Base-by-base conservation (phyloP, 2,113 vertebrate genomes). In the Callionymus lyra region DNA sequence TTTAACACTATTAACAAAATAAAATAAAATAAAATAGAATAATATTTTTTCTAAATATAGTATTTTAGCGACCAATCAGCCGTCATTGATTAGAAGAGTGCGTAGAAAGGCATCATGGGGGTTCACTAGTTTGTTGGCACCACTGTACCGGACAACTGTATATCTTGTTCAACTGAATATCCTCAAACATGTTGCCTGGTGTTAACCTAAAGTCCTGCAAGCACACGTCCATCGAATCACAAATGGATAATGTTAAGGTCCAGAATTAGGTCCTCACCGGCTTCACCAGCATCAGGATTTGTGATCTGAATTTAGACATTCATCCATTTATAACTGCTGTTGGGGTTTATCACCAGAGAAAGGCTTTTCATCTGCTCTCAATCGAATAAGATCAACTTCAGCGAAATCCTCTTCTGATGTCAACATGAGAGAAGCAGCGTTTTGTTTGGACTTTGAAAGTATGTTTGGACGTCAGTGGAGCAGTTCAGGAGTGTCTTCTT, bases 281-380 rank as follows among this genome's bases (percentile, higher is more conserved):
- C 65, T 75, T 53, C 67, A 49, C 43, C 19, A n/a, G 39, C 48
- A 16, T 50, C 47, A 54, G 72, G 70, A 72, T 78, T 78, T 74
- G 59, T 21, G 51, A 59, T 62, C 68, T 64, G 49, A 69, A 71
- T 72, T 70, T 67, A 69, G 53, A 61, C 47, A 47, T 63, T 66
- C 50, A 74, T 56, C 47, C 44, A 60, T 70, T 49, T 31, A 42
- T 34, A 32, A 74, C 49, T 33, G 62, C 66, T 59, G 63, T 60
- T 68, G 53, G 62, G 56, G 50, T 44, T 53, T 6, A 47, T 44
- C 38, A 49, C 21, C 21, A 27, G 14, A 31, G 10, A 13, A 27
- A 6, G 46, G 12, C 42, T 38, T 43, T 51, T 34, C 31, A 31
- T 41, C 32, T 51, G 47, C 42, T 38, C 15, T 17, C 37, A 56